phyloP scores from a whole-genome alignment of 1,140 invertebrate genomes.

The Helicoverpa zea region DNA sequence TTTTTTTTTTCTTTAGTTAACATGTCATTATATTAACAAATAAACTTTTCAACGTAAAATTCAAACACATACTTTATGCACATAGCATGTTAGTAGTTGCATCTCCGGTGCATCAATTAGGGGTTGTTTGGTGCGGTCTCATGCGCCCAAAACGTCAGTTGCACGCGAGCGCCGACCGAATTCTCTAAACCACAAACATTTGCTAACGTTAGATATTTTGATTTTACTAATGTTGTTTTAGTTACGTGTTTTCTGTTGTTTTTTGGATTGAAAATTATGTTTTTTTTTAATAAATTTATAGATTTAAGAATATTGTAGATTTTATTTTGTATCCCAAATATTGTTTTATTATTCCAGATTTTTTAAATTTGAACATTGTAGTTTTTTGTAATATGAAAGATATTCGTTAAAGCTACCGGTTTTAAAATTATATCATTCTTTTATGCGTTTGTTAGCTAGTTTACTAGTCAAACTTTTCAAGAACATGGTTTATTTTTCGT shows the following conservation, averaged over 20 bases:
- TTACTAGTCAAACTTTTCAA: too few relatives aligned
- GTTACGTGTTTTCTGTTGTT: neutral
- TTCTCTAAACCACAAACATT: conserved; percentile 38
- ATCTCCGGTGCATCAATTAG: conserved; percentile 46
- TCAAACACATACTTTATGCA: neutral
- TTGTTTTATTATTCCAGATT: too few relatives aligned
- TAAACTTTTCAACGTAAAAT: neutral
- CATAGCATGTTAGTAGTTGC: conserved; percentile 10
- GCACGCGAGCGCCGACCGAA: conserved; percentile 39
- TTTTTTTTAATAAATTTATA: too few relatives aligned
- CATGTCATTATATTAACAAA: too few relatives aligned
- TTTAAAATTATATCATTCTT: too few relatives aligned
- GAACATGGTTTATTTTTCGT: neutral
- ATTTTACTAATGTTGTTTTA: conserved; percentile 36
- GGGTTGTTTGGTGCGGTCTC: conserved; percentile 46
- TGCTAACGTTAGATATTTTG: conserved; percentile 35
- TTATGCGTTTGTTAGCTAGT: too few relatives aligned
- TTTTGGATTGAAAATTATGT: neutral
- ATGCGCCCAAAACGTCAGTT: conserved; percentile 38
- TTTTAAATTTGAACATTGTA: too few relatives aligned
- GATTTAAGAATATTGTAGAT: too few relatives aligned
- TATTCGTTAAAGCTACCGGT: too few relatives aligned
- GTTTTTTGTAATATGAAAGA: too few relatives aligned
- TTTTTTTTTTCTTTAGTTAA: too few relatives aligned
- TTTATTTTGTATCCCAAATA: too few relatives aligned